Evolutionary conservation across 2,113 vertebrate species (phyloP).

Genomic region (Cephalopterus ornatus): DNA sequence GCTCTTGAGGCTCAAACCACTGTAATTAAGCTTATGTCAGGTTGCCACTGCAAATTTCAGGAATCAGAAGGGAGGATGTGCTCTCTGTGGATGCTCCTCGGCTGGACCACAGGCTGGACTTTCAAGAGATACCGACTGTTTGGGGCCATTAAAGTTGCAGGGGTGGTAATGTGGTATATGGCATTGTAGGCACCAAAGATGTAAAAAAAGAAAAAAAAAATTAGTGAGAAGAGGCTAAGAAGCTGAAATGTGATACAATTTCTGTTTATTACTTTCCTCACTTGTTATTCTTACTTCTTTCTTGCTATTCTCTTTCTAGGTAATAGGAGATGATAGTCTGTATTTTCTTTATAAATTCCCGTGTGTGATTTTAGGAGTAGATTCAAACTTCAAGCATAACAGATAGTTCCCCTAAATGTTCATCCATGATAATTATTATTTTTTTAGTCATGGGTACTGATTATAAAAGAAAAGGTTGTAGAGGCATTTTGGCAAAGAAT

Average conservation of each 20-base stretch:
- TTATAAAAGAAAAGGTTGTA: not conserved
- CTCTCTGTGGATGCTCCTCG: too few relatives aligned
- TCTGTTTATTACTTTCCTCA: not conserved
- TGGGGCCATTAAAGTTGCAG: not conserved
- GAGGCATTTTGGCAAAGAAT: not conserved
- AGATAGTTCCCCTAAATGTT: not conserved
- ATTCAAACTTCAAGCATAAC: not conserved
- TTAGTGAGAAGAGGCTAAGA: not conserved
- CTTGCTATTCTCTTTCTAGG: not conserved
- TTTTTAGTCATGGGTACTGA: not conserved
- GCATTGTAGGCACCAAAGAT: not conserved
- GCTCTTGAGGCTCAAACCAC: conserved; percentile 12
- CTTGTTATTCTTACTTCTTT: not conserved
- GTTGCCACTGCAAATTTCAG: not conserved
- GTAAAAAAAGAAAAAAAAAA: not conserved
- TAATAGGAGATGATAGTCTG: not conserved
- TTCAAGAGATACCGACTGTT: not conserved
- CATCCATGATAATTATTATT: not conserved
- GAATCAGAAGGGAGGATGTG: not conserved
- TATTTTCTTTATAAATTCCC: not conserved
- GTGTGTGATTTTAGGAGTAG: not conserved
- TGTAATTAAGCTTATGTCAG: conserved; percentile 18
- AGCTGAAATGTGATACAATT: not conserved
- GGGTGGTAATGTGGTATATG: too few relatives aligned
- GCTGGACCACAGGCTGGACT: too few relatives aligned